phyloP scores from a whole-genome alignment of 2,888 invertebrate species.

The Oithona nana region DNA sequence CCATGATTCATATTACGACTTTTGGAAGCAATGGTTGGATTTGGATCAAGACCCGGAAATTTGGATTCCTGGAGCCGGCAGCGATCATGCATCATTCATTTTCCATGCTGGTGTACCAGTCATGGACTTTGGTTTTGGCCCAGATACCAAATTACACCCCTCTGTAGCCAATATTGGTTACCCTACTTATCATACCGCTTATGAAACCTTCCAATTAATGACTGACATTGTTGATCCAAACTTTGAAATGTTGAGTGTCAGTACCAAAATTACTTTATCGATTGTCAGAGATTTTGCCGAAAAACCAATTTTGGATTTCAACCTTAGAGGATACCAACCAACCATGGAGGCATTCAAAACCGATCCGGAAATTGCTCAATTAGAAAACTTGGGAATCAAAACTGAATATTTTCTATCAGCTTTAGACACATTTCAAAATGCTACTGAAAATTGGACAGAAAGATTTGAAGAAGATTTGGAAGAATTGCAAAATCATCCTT shows the following conservation, averaged over 20 bases:
- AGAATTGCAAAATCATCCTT: neutral
- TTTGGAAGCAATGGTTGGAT: neutral
- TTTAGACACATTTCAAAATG: neutral
- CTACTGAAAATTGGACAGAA: neutral
- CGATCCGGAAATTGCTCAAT: neutral
- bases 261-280: neutral
- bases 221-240: constrained; percentile 26
- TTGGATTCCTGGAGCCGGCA: constrained; percentile 25
- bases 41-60: neutral
- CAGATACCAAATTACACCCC: constrained; percentile 22
- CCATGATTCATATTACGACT: constrained; percentile 4
- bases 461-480: neutral
- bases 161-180: constrained; percentile 22
- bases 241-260: constrained; percentile 21
- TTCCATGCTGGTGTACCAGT: constrained; percentile 28
- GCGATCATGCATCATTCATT: constrained; percentile 29
- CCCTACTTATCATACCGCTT: constrained; percentile 28
- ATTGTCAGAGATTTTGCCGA: neutral
- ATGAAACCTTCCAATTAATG: constrained; percentile 27
- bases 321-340: neutral
- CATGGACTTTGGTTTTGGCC: constrained; percentile 25
- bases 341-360: neutral
- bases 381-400: neutral
- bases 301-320: neutral
- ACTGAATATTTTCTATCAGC: neutral